Evolutionary conservation across 2,113 vertebrate species (phyloP).

Genomic region (Saimiri boliviensis): DNA sequence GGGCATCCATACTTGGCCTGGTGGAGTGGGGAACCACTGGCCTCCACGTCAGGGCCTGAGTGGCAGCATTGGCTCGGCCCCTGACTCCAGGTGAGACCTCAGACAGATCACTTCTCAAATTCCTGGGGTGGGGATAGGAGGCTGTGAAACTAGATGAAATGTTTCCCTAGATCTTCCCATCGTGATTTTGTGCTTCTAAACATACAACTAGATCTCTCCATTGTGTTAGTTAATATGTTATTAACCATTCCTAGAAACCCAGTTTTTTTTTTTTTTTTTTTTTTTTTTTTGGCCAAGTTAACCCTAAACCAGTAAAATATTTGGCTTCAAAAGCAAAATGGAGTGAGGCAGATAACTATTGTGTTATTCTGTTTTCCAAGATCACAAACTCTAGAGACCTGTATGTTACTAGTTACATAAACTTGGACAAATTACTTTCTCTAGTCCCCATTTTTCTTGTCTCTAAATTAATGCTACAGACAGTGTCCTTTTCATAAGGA

Average conservation of each 20-base stretch:
- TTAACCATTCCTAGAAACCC: not conserved
- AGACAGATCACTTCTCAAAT: not conserved
- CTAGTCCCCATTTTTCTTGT: not conserved
- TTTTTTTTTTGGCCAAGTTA: not conserved
- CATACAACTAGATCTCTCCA: not conserved
- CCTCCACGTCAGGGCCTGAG: not conserved
- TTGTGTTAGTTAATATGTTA: not conserved
- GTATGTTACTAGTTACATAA: not conserved
- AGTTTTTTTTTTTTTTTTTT: not conserved
- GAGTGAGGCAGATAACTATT: not conserved
- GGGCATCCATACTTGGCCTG: too few species aligned
- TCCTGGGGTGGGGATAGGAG: too few species aligned
- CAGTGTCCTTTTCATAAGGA: not conserved
- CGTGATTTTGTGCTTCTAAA: not conserved
- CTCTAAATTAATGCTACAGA: not conserved
- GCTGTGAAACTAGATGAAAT: not conserved
- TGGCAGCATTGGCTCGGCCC: not conserved
- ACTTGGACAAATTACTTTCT: not conserved
- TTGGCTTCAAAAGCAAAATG: not conserved
- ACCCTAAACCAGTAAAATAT: not conserved
- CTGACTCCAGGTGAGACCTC: not conserved
- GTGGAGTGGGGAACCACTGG: not conserved
- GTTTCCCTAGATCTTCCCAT: not conserved
- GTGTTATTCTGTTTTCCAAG: not conserved
- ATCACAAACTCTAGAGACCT: not conserved